Evolutionary conservation across 2,888 invertebrate genomes (phyloP).

Genomic region (Agonum fuliginosum): DNA sequence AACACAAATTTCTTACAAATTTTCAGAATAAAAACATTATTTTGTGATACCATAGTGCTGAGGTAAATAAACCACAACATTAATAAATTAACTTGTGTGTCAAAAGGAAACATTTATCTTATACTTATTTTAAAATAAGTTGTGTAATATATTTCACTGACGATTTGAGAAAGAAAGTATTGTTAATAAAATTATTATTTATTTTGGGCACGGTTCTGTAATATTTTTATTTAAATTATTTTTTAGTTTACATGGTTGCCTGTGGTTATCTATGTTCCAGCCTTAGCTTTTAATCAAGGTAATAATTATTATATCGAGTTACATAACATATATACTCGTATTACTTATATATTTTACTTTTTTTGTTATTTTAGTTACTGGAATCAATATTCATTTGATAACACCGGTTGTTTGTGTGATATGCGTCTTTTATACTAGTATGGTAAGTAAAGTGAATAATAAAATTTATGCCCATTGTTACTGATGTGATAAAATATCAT

Average conservation of each 20-base stretch:
- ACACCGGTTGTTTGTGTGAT: constrained; percentile 88
- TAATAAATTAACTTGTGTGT: too few species aligned
- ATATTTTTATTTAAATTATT: constrained; percentile 10
- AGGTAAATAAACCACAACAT: too few species aligned
- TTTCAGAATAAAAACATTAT: too few species aligned
- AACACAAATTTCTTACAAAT: too few species aligned
- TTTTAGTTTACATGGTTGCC: constrained; percentile 85
- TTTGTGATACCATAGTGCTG: too few species aligned
- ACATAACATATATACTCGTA: not conserved
- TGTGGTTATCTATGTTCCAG: constrained; percentile 86
- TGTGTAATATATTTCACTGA: too few species aligned
- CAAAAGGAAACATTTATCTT: too few species aligned
- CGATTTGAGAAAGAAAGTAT: not conserved
- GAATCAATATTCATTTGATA: constrained; percentile 86
- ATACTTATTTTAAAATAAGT: too few species aligned
- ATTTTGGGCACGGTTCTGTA: not conserved
- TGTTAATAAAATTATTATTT: not conserved
- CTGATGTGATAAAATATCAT: too few species aligned
- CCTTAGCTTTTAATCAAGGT: constrained; percentile 88
- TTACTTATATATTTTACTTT: not conserved
- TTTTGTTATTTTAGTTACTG: constrained; percentile 81
- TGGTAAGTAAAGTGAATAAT: constrained; percentile 81
- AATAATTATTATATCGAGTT: constrained; percentile 62
- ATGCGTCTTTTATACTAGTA: constrained; percentile 90
- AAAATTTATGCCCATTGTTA: too few species aligned